Evolutionary conservation across 2,113 vertebrate genomes (phyloP).

Genomic region (Papio anubis): DNA sequence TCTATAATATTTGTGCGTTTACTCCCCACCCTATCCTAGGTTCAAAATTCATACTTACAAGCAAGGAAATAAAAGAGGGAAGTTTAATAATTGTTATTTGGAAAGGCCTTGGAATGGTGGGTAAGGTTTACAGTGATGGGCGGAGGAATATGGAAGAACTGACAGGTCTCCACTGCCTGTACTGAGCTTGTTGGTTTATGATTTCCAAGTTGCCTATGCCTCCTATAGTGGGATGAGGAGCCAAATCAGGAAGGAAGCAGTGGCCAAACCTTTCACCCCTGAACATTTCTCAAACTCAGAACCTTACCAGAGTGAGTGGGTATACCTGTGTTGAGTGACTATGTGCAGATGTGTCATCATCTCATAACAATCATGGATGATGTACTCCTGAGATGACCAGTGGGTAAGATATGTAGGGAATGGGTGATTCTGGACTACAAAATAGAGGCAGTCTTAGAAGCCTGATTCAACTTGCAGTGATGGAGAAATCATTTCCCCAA

Average conservation of each 20-base stretch:
- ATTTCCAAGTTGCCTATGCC: background rate
- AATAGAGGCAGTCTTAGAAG: background rate
- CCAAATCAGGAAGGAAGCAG: background rate
- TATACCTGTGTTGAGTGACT: background rate
- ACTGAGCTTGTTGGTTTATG: background rate
- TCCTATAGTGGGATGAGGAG: background rate
- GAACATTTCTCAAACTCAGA: conserved; percentile 18
- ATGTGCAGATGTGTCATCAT: background rate
- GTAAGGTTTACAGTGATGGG: background rate
- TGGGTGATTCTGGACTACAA: background rate
- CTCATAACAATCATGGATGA: background rate
- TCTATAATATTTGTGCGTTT: background rate
- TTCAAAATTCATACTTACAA: conserved; percentile 8
- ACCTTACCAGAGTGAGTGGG: background rate
- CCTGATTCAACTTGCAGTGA: background rate
- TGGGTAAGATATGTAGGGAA: background rate
- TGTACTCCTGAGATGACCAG: background rate
- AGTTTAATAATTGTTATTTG: background rate
- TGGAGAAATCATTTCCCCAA: background rate
- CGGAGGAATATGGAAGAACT: background rate
- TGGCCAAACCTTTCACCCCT: background rate
- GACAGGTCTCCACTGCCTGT: background rate
- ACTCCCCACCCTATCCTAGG: background rate
- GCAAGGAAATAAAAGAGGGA: background rate
- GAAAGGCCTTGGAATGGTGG: background rate